Base-by-base conservation (phyloP, 2,888 invertebrate species). In the Rapana venosa region DNA sequence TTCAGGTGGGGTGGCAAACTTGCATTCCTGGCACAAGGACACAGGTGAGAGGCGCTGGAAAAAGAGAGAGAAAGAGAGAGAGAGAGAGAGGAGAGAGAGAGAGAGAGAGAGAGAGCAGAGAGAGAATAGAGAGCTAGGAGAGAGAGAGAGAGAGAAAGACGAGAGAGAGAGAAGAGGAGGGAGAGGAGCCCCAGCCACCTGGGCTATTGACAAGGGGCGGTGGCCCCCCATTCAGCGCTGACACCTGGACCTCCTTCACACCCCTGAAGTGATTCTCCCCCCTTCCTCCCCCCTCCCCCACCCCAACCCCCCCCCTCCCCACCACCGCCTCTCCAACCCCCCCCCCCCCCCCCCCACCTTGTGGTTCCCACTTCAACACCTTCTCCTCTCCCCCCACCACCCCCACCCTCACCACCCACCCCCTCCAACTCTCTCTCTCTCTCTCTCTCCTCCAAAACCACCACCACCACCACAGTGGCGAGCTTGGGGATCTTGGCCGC, bases 161-260 rank as follows among this genome's bases (percentile, higher is more conserved):
- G 47, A 26, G 20, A 47, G 22, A 47, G 47, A 85, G 17, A 58
- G 58, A 85, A 36, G 66, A 35, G 30, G 86, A n/a, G n/a, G n/a
- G n/a, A 84, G 83, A 56, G 17, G 83, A 84, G 83, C 36, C 8
- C 17, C 26, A 30, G 35, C n/a, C 86, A 87, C 66, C 86, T 87
- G 66, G 58, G 86, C 86, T 66, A 87, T 87, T 87, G 61, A 87
- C 17, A n/a, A n/a, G n/a, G 66, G 86, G 58, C 35, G 66, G n/a
- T n/a, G n/a, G n/a, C n/a, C n/a, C n/a, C n/a, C n/a, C n/a, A 8
- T 66, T 30, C 22, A 20, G n/a, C 26, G 47, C 61, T n/a, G 61
- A 85, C 85, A 85, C 85, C 85, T 85, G 85, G 58, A 58, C 6
- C 30, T 58, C 32, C 85, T 26, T 87, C 86, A 35, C 66, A 66